phyloP scores from a whole-genome alignment of 2,113 vertebrate species.

The Trichechus manatus region DNA sequence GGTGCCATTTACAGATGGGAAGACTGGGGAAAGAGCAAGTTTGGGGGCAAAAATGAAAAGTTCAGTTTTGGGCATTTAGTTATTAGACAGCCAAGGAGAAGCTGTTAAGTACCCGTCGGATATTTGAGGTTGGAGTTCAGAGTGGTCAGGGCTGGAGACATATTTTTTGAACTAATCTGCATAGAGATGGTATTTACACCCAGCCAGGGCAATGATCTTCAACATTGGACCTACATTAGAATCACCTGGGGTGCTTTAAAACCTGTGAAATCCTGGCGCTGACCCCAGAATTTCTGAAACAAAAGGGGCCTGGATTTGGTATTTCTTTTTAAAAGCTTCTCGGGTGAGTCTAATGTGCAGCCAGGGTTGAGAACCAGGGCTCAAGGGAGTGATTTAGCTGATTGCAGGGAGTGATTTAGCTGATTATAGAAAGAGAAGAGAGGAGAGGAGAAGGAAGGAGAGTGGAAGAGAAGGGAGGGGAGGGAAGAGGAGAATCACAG shows the following conservation, averaged over 20 bases:
- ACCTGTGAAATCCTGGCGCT: neutral
- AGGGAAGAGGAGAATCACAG: neutral
- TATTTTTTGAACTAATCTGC: neutral
- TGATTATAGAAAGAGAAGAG: too few relatives aligned
- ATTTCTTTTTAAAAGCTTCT: neutral
- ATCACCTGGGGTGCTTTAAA: constrained; percentile 31
- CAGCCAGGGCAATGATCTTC: neutral
- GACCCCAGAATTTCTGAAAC: neutral
- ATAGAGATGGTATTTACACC: neutral
- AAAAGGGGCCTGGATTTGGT: neutral
- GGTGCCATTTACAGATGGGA: neutral
- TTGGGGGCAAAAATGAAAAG: neutral
- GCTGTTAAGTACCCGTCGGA: neutral
- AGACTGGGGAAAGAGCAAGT: neutral
- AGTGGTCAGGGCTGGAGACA: neutral
- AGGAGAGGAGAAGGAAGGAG: neutral
- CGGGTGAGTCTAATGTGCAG: neutral
- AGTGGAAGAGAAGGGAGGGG: neutral
- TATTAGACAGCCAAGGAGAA: neutral
- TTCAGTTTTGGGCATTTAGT: neutral
- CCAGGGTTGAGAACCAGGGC: neutral
- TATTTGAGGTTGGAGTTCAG: neutral
- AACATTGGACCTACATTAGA: neutral
- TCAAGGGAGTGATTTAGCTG: neutral
- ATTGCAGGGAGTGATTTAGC: neutral